A percentile compares a stretch with the other conserved stretches of the same genome.
phyloP scores from a whole-genome alignment of 2,888 invertebrate species.

The Trissonchulus sp. region DNA sequence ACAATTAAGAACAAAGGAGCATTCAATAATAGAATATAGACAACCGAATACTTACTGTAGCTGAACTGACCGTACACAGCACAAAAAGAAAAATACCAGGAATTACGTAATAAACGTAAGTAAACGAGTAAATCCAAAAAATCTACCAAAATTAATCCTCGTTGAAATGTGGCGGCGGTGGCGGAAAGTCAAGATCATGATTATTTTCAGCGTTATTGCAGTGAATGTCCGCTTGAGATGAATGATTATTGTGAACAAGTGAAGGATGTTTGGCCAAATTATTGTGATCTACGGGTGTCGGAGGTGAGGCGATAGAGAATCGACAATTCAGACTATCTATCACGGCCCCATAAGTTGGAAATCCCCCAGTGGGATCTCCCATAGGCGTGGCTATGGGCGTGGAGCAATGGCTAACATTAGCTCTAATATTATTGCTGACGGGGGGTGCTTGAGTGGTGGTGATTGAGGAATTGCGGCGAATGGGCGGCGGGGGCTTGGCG shows the following conservation, averaged over 20 bases:
- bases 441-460: slow-evolving; percentile 48
- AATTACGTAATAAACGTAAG: too few relatives aligned
- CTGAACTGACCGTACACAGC: too few relatives aligned
- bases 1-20: too few relatives aligned
- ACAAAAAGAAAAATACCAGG: too few relatives aligned
- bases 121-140: too few relatives aligned
- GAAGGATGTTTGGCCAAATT: too few relatives aligned
- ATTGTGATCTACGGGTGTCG: too few relatives aligned
- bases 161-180: neutral
- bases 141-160: neutral
- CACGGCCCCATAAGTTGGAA: neutral
- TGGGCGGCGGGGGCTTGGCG: slow-evolving; percentile 54
- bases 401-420: slow-evolving; percentile 24
- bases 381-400: slow-evolving; percentile 17
- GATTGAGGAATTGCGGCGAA: slow-evolving; percentile 52
- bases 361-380: neutral
- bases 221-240: neutral
- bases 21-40: too few relatives aligned
- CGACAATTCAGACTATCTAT: neutral
- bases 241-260: too few relatives aligned
- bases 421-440: slow-evolving; percentile 32
- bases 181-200: neutral
- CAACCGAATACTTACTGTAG: too few relatives aligned
- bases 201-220: neutral
- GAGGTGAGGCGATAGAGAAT: neutral